These are phyloP conservation scores for Coracopsis vasa DNA, from an alignment of 2,113 vertebrate species.

Conservation along the genomic window DNA sequence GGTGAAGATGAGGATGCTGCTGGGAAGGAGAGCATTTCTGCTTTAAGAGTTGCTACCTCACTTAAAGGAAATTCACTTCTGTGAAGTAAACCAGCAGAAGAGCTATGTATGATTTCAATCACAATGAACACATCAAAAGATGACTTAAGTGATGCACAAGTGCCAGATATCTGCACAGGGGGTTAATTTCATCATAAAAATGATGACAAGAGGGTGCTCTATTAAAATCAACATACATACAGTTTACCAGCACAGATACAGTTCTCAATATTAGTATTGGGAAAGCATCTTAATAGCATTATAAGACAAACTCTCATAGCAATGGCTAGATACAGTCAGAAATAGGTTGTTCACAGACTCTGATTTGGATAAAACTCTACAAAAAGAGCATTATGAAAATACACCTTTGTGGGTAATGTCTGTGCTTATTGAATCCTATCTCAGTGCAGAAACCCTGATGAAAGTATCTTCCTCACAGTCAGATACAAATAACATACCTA, in stretches of 20 bases:
- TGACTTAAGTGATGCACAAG: slow-evolving; percentile 24
- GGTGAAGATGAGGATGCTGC: slow-evolving; percentile 9
- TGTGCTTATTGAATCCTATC: neutral
- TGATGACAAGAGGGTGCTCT: neutral
- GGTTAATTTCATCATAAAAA: slow-evolving; percentile 36
- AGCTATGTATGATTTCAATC: neutral
- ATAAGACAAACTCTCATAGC: neutral
- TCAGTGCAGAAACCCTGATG: neutral
- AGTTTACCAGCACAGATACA: neutral
- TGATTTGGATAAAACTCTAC: neutral
- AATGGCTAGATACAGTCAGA: neutral
- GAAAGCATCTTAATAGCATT: neutral
- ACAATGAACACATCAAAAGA: slow-evolving; percentile 20
- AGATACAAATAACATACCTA: neutral
- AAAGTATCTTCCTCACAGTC: neutral
- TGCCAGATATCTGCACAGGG: slow-evolving; percentile 29
- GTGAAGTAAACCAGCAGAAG: slow-evolving; percentile 9
- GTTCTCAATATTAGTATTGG: neutral
- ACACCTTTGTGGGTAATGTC: neutral
- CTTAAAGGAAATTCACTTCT: slow-evolving; percentile 13
- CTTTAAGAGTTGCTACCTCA: neutral
- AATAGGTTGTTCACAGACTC: neutral
- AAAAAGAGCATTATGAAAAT: neutral
- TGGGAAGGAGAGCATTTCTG: neutral
- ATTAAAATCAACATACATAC: slow-evolving; percentile 22